Evolutionary conservation across 37 sponge, comb jelly and placozoan genomes (phyloP).

Genomic region (Trichoplax adhaerens): DNA sequence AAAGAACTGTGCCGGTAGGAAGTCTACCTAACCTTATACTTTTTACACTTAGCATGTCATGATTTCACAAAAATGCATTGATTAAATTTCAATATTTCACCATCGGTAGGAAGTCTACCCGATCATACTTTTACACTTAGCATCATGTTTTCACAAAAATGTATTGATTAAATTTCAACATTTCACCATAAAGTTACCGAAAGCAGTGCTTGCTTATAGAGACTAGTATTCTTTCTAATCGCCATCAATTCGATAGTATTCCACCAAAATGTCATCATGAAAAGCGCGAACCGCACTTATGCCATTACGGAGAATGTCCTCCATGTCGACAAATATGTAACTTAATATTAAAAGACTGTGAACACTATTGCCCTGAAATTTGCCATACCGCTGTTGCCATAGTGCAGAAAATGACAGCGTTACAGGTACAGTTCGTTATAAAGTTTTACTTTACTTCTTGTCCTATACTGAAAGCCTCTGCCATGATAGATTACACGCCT

Average conservation of each 20-base stretch:
- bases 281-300: conserved; percentile 34
- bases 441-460: neutral
- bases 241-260: too few species aligned
- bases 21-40: too few species aligned
- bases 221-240: neutral
- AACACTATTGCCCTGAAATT: conserved; percentile 8
- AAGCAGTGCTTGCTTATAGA: neutral
- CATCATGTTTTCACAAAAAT: too few species aligned
- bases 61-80: too few species aligned
- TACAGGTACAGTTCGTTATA: neutral
- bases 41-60: too few species aligned
- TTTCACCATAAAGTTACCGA: too few species aligned
- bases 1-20: conserved; percentile 27
- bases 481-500: too few species aligned
- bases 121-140: neutral
- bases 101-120: neutral
- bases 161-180: too few species aligned
- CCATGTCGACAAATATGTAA: conserved; percentile 5
- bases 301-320: conserved; percentile 63
- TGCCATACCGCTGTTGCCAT: conserved; percentile 7
- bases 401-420: too few species aligned
- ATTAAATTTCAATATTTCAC: neutral
- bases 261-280: neutral
- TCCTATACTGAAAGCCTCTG: too few species aligned
- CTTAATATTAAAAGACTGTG: neutral